These are phyloP conservation scores for Castor canadensis DNA, from an alignment of 2,113 vertebrate species.

Conservation along the genomic window DNA sequence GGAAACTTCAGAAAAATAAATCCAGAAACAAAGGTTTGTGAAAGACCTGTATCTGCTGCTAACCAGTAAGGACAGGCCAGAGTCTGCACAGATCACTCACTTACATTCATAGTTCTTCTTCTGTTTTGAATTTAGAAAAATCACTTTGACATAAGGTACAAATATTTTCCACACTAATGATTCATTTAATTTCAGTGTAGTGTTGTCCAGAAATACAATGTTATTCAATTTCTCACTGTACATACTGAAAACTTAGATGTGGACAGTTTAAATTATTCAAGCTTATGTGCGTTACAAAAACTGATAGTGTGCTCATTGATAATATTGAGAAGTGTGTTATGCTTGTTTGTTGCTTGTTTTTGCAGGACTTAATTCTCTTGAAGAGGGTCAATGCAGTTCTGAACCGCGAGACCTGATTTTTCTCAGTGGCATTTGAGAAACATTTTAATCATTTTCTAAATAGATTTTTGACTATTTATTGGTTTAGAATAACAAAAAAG, in stretches of 20 bases:
- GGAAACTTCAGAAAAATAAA: background rate
- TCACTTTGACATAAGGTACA: background rate
- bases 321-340: background rate
- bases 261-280: background rate
- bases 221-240: background rate
- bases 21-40: background rate
- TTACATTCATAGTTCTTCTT: fast-evolving
- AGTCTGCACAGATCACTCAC: background rate
- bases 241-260: background rate
- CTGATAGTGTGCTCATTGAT: background rate
- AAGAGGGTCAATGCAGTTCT: background rate
- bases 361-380: background rate
- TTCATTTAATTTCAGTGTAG: background rate
- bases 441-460: background rate
- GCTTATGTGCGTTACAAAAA: background rate
- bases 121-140: background rate
- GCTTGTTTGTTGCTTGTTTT: background rate
- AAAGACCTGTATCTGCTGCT: background rate
- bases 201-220: background rate
- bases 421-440: background rate
- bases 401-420: background rate
- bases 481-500: background rate
- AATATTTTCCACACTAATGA: background rate
- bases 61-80: background rate
- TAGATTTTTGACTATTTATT: background rate